Evolutionary conservation across 2,113 vertebrate genomes (phyloP), one percentile per base, ranked within the genome.

Genomic region (Cinclus mexicanus): DNA sequence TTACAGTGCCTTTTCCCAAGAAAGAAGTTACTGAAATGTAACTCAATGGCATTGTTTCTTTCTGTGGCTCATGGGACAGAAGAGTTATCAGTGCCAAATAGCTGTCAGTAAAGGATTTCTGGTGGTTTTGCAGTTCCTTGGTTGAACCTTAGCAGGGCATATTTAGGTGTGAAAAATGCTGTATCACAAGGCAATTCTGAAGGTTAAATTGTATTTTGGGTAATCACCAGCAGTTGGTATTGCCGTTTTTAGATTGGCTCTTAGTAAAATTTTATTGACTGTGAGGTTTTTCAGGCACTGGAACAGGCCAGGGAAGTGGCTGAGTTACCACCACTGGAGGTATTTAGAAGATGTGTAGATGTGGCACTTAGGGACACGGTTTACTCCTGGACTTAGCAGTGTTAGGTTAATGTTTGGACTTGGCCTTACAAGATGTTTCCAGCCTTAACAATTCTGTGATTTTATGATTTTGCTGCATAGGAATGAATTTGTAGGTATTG

Each of bases 51-150:
- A 10, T 41, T 69, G 31, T 74, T 81, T 78, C 17, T 70, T 77
- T 78, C 29, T 67, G 46, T 5, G 3, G 9, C 7, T 3, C 2
- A 3, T 70, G 1, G 1, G 6, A 7, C 21, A 18, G 29, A 42
- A 37, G 28, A 77, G 23, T 28, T 0, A 0, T 44, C 33, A 9
- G 12, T 41, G 16, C 18, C 26, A 57, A 9, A 13, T 55, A 39
- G 4, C 14, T 57, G 18, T 63, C 29, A 20, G 13, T 39, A 31
- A 68, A 53, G 50, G 24, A 20, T 76, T 77, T 77, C 11, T 80
- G 10, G 4, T 71, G n/a, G 9, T 47, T 94, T 59, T 5, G 0
- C 50, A 64, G 18, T 56, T 21, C 19, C 21, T 29, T 83, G 20
- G 3, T 41, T 75, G 41, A 67, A 60, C 12, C 4, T 61, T 57